Evolutionary conservation across 2,797 vertebrate genomes (phyloP).

Genomic region (Xenopus petersii): DNA sequence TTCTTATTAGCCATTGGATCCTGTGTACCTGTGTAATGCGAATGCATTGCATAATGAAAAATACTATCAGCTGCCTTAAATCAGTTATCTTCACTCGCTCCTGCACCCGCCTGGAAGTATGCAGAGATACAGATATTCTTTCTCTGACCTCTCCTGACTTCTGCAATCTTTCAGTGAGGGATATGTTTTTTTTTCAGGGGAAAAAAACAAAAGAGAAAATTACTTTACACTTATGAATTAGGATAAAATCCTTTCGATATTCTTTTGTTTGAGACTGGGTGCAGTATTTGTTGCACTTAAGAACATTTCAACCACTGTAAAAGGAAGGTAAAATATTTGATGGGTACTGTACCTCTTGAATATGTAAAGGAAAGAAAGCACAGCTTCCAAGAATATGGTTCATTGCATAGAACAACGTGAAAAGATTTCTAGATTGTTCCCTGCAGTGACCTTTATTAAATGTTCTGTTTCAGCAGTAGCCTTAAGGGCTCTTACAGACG

Average conservation of each 20-base stretch:
- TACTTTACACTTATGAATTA: slow-evolving; percentile 66
- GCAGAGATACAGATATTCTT: slow-evolving; percentile 61
- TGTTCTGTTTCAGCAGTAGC: no score
- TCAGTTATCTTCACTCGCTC: slow-evolving; percentile 60
- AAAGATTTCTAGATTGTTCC: no score
- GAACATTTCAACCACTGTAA: slow-evolving; percentile 60
- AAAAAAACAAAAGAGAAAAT: slow-evolving; percentile 66
- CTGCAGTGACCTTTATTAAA: no score
- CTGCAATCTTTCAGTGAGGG: slow-evolving; percentile 52
- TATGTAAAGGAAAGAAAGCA: no score
- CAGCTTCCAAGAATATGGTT: no score
- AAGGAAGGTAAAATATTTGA: not conserved
- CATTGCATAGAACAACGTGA: no score
- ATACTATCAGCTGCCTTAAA: slow-evolving; percentile 39
- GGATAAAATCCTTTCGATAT: slow-evolving; percentile 69
- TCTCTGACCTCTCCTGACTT: slow-evolving; percentile 59
- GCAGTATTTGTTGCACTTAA: slow-evolving; percentile 58
- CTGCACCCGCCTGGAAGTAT: slow-evolving; percentile 54
- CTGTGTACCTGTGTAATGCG: slow-evolving; percentile 27
- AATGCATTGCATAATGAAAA: slow-evolving; percentile 38
- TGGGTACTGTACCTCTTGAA: not conserved
- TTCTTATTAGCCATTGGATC: slow-evolving; percentile 30
- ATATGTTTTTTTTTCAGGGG: slow-evolving; percentile 62
- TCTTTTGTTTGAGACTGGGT: slow-evolving; percentile 63
- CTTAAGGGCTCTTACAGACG: no score